phyloP scores from a whole-genome alignment of 2,113 vertebrate genomes.

The Smithornis capensis region DNA sequence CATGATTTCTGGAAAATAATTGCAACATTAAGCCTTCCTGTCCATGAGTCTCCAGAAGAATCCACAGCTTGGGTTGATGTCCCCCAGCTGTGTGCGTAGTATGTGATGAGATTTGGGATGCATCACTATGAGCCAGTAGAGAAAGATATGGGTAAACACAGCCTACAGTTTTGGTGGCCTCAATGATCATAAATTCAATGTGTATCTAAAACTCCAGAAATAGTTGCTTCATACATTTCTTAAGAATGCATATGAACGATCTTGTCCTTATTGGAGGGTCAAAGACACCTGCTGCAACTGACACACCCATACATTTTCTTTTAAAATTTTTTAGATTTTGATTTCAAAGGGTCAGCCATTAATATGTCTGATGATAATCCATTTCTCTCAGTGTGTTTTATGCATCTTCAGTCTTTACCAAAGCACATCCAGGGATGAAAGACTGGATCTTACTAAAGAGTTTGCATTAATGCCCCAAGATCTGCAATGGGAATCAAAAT shows the following conservation, averaged over 20 bases:
- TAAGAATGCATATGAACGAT: background rate
- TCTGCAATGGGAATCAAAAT: background rate
- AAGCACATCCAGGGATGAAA: background rate
- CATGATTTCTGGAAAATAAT: background rate
- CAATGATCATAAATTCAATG: background rate
- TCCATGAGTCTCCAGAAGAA: background rate
- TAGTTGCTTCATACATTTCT: background rate
- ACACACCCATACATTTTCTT: background rate
- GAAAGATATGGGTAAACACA: background rate
- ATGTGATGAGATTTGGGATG: background rate
- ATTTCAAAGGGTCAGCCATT: background rate
- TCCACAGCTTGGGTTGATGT: background rate
- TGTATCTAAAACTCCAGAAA: background rate
- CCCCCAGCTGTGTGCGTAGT: background rate
- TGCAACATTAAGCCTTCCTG: background rate
- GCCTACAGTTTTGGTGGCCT: background rate
- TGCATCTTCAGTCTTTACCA: background rate
- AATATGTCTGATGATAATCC: background rate
- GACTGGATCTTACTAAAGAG: background rate
- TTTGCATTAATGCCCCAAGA: background rate
- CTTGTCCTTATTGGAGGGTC: background rate
- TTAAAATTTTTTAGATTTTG: background rate
- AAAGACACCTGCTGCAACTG: background rate
- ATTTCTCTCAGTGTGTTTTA: background rate
- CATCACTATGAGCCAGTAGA: background rate